Base-by-base conservation (phyloP, 2,797 vertebrate species). In the Sebastes miniatus region DNA sequence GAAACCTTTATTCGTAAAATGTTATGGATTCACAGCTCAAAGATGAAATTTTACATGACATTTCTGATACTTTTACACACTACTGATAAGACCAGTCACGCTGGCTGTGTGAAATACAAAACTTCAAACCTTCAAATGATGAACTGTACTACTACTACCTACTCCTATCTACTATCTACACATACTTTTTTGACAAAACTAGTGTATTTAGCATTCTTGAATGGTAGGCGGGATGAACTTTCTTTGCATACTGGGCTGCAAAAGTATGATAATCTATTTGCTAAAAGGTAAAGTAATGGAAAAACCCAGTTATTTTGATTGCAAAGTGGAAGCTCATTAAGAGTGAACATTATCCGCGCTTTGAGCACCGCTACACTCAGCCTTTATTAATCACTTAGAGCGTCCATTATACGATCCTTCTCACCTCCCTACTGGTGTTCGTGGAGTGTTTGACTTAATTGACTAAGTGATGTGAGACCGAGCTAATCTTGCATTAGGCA, bases 381-480 rank as follows among this genome's bases (percentile, higher is more conserved):
- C 61, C 71, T 79, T 77, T 83, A 76, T 76, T 79, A 80, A 84
- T 90, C 69, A 87, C 71, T 76, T 84, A 80, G 22, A 80, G 39
- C 1, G 8, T 18, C 73, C 14, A 81, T 83, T 87, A 84, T 83
- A 83, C 65, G 77, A 88, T 84, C 85, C 81, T 27, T 80, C 62
- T 87, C 76, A 79, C 78, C 76, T 73, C 24, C 32, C 69, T 39
- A 32, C 66, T 47, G 56, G 10, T 29, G 62, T 61, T 58, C 6
- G 14, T 24, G 43, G 39, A 77, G 73, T 43, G 69, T 81, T 87
- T 73, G 43, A 32, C 69, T 81, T 89, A 83, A 89, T 83, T 84
- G 78, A 76, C 75, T 84, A 65, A 75, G 88, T 87, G 83, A 90
- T 65, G 68, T 83, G 83, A 91, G 66, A 83, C 71, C 63, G 2